Percentiles rank a stretch among this genome's conserved stretches.
Conservation (phyloP, 2,113 vertebrate species). For the Sorex araneus region DNA sequence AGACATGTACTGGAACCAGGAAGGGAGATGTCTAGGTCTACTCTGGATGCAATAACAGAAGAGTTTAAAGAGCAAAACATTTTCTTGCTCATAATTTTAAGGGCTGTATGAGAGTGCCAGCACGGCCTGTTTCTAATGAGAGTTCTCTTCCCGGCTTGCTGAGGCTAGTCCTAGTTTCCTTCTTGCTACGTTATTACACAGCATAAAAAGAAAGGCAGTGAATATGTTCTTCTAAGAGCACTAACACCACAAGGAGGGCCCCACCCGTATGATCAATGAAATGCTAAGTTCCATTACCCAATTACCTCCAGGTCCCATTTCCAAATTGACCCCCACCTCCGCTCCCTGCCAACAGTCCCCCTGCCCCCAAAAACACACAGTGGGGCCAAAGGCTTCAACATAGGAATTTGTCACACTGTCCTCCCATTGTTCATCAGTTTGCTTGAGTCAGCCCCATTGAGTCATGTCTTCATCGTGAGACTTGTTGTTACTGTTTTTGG, state of each 20-base stretch:
- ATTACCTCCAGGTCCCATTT: background rate
- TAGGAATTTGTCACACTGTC: too few species aligned
- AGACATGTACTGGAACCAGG: background rate
- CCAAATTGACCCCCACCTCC: background rate
- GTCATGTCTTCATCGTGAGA: too few species aligned
- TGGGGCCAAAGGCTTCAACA: background rate
- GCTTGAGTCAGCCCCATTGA: too few species aligned
- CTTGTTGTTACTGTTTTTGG: too few species aligned
- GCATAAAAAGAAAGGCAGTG: background rate
- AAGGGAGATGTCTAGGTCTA: background rate
- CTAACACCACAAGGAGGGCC: background rate
- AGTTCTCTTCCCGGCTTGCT: background rate
- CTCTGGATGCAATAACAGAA: background rate
- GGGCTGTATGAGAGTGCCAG: background rate
- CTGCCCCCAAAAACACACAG: too few species aligned
- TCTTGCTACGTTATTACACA: background rate
- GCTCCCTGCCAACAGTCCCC: too few species aligned
- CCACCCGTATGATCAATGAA: background rate
- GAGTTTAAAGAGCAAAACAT: background rate
- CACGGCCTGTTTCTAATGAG: background rate
- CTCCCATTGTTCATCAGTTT: too few species aligned
- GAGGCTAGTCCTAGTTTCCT: too few species aligned
- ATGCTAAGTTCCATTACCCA: background rate
- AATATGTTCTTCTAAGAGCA: background rate
- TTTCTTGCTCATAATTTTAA: background rate